A percentile compares a stretch with the other conserved stretches of the same genome.
Conservation (phyloP, 1,140 invertebrate genomes). For the Tetragonula clypearis region DNA sequence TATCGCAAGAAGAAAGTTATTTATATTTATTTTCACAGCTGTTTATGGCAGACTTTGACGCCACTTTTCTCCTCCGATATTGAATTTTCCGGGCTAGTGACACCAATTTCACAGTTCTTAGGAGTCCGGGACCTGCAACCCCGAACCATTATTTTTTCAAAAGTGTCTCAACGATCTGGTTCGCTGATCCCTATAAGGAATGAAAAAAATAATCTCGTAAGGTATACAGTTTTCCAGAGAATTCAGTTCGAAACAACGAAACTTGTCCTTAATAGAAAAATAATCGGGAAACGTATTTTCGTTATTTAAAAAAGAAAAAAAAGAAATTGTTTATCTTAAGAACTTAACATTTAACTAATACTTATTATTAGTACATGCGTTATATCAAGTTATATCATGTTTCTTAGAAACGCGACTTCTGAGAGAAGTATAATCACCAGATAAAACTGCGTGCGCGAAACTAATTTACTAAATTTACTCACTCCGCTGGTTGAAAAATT, state of each 20-base stretch:
- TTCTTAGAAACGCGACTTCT: background rate
- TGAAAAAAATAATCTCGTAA: background rate
- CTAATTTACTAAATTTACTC: background rate
- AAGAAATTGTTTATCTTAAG: no score
- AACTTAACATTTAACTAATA: no score
- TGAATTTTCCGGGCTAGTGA: slow-evolving; percentile 4
- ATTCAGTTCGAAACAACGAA: background rate
- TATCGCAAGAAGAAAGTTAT: background rate
- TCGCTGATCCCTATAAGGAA: background rate
- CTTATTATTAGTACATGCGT: no score
- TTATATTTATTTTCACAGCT: slow-evolving; percentile 2
- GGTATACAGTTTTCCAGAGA: background rate
- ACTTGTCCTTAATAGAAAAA: background rate
- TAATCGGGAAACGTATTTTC: no score
- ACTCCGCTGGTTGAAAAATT: background rate
- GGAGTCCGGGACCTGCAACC: background rate
- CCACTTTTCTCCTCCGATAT: background rate
- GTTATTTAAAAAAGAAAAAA: no score
- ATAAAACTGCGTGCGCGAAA: background rate
- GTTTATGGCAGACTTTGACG: background rate
- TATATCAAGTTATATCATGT: no score
- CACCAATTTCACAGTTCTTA: slow-evolving; percentile 1
- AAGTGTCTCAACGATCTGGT: background rate
- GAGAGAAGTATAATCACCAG: background rate
- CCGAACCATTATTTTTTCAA: slow-evolving; percentile 1